Evolutionary conservation across 2,888 invertebrate genomes (phyloP), one percentile per base, ranked within the genome.

Genomic region (Anthophora plumipes): DNA sequence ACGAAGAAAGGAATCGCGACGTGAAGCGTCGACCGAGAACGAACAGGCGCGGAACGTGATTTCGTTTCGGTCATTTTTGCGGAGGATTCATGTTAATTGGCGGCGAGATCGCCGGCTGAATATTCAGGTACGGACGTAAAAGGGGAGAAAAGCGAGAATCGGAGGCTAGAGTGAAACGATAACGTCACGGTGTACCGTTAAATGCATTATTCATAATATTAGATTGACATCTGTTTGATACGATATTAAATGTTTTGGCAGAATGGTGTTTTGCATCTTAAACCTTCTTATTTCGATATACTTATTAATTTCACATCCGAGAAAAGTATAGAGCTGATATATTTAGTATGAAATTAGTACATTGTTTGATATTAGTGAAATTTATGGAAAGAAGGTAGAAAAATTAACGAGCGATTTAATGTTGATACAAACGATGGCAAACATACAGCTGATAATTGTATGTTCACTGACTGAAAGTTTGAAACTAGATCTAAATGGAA

Each of bases 61-160:
- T 66, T 72, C 37, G 46, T 55, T 37, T 64, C 55, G 37, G 12
- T 41, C 39, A 67, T 55, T 73, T 73, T 48, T 57, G n/a, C n/a
- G 22, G 11, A 11, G 67, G 54, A 48, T 67, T 67, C 37, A 2
- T 37, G 55, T n/a, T 73, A 57, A 68, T 68, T 48, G 31, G 31
- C 52, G n/a, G 55, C 37, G 46, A 37, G 64, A 66, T 55, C 66
- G 55, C 14, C 17, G 66, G 14, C 22, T 63, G 52, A 59, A 68
- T 73, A 68, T 73, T 68, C 69, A 72, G n/a, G 22, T 11, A 46
- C 66, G 31, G 9, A 59, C 73, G 31, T 59, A 67, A 67, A 73
- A 31, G 50, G 57, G 46, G 68, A 68, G 73, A 68, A 59, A 59
- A 73, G 68, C 22, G 39, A 20, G 7, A 17, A 17, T 12, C 37